Percentiles rank a stretch among this genome's conserved stretches.
Conservation (phyloP, 2,797 vertebrate genomes). For the Pseudocheirus occidentalis region DNA sequence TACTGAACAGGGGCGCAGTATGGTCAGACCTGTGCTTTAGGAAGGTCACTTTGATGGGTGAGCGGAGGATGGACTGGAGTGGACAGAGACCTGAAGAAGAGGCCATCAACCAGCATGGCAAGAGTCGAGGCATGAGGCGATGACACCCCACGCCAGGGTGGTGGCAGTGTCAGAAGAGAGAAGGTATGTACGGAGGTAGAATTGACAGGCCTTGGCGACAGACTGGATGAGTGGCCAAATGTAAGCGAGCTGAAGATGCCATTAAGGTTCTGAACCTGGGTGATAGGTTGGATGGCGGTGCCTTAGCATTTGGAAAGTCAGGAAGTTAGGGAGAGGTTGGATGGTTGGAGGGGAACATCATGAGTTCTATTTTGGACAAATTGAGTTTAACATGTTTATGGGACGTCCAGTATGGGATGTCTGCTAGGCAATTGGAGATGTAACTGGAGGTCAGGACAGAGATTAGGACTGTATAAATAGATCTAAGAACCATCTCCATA, state of each 20-base stretch:
- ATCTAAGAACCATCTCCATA: neutral
- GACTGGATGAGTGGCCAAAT: neutral
- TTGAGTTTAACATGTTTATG: neutral
- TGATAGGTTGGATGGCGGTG: neutral
- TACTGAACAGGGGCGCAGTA: neutral
- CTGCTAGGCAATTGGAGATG: neutral
- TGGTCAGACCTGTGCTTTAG: neutral
- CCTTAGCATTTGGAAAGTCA: neutral
- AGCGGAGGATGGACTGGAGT: neutral
- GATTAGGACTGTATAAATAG: neutral
- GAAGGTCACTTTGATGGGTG: neutral
- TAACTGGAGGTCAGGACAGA: neutral
- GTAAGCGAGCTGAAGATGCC: neutral
- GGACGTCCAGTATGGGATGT: neutral
- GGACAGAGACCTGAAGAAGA: neutral
- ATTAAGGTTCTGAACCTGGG: neutral
- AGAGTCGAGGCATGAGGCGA: neutral
- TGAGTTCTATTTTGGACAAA: neutral
- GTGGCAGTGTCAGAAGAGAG: neutral
- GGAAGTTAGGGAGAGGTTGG: neutral
- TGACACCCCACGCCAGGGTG: neutral
- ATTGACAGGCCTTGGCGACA: neutral
- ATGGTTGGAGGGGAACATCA: neutral
- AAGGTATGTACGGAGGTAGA: neutral
- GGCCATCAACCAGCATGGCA: neutral